These are phyloP conservation scores for Ephialtes manifestator DNA, from an alignment of 2,888 invertebrate genomes.

Conservation along the genomic window DNA sequence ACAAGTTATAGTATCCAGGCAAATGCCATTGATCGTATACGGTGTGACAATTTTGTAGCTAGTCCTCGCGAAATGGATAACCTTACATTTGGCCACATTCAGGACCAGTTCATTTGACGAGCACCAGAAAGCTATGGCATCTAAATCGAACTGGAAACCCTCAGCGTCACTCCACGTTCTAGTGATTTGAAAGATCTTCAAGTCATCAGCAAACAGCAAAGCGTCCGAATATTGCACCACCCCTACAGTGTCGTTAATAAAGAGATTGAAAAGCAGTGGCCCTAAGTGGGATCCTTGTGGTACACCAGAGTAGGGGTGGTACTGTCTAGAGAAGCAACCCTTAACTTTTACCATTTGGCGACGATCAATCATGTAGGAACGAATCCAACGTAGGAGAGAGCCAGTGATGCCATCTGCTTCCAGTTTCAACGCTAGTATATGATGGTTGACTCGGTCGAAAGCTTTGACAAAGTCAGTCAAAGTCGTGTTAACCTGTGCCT, in stretches of 20 bases:
- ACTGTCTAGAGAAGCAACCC: not conserved
- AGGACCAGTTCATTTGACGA: not conserved
- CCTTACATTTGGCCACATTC: not conserved
- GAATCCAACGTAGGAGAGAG: not conserved
- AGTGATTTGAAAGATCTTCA: not conserved
- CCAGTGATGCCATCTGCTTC: not conserved
- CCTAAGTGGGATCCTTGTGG: constrained; percentile 32
- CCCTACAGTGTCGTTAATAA: no score
- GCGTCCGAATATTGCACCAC: not conserved
- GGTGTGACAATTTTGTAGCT: no score
- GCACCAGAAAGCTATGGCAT: not conserved
- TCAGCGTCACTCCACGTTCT: not conserved
- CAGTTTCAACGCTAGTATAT: not conserved
- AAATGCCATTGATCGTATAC: not conserved
- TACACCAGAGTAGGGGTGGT: constrained; percentile 5
- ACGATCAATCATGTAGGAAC: not conserved
- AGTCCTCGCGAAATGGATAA: not conserved
- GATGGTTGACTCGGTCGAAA: constrained; percentile 21
- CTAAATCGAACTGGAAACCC: not conserved
- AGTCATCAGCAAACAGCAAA: not conserved
- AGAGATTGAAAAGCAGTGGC: constrained; percentile 4
- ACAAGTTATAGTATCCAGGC: not conserved
- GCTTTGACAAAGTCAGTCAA: constrained; percentile 21
- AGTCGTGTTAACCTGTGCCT: no score
- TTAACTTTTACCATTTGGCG: not conserved